Percentiles rank a stretch among this genome's conserved stretches.
Conservation (phyloP, 2,797 vertebrate genomes). For the Mus spretus region DNA sequence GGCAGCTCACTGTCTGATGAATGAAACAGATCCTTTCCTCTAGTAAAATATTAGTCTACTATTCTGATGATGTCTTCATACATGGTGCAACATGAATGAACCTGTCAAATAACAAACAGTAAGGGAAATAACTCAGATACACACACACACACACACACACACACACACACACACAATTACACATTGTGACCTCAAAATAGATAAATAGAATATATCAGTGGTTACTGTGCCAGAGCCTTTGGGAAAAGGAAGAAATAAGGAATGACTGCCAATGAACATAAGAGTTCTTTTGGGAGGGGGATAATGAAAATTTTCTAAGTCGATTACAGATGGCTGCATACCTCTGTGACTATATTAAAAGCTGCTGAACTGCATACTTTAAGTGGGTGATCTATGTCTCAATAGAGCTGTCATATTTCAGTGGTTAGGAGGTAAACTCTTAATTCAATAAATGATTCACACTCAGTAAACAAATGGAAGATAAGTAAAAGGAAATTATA, state of each 20-base stretch:
- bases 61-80: background rate
- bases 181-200: background rate
- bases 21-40: background rate
- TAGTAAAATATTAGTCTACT: conserved; percentile 15
- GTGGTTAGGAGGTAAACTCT: conserved; percentile 40
- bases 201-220: background rate
- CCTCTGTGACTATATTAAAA: conserved; percentile 45
- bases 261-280: background rate
- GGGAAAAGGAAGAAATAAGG: background rate
- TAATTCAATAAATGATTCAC: conserved; percentile 45
- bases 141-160: background rate
- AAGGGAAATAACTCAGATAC: conserved; percentile 18
- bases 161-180: background rate
- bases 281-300: background rate
- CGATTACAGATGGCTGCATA: background rate
- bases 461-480: background rate
- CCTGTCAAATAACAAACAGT: background rate
- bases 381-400: background rate
- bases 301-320: conserved; percentile 21
- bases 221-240: background rate
- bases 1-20: background rate
- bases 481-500: background rate
- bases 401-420: conserved; percentile 46
- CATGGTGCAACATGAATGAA: background rate
- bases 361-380: background rate